Percentiles rank a stretch among this genome's conserved stretches.
Conservation (phyloP, 2,797 vertebrate genomes). For the Thamnophis elegans region DNA sequence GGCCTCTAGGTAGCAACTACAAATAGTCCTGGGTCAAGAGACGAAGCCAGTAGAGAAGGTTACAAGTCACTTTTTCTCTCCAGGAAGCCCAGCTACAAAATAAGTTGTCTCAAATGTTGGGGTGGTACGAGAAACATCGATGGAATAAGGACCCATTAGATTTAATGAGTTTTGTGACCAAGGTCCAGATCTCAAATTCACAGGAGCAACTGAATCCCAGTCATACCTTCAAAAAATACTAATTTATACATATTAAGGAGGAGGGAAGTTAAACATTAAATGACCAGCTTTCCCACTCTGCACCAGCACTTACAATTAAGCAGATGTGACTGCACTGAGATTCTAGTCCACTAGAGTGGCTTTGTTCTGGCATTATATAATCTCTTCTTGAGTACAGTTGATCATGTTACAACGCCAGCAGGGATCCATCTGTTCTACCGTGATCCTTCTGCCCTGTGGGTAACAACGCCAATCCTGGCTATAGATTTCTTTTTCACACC, state of each 20-base stretch:
- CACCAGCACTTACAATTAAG: conserved; percentile 1
- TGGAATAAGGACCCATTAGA: neutral
- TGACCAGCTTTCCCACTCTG: neutral
- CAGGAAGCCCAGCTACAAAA: neutral
- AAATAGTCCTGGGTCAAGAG: neutral
- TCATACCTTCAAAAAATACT: neutral
- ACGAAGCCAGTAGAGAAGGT: neutral
- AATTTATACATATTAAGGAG: neutral
- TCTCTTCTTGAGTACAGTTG: conserved; percentile 9
- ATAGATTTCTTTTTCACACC: neutral
- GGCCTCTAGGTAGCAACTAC: neutral
- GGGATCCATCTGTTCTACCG: conserved; percentile 9
- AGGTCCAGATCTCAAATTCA: neutral
- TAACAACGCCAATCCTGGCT: neutral
- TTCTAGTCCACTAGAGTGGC: neutral
- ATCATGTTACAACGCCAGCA: conserved; percentile 17
- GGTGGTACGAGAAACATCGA: neutral
- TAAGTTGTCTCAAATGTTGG: neutral
- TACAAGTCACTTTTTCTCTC: neutral
- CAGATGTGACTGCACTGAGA: conserved; percentile 13
- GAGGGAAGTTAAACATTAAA: neutral
- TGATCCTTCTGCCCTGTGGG: conserved; percentile 2
- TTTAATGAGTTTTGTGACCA: neutral
- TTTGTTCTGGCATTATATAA: conserved; percentile 7
- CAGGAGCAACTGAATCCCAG: neutral